Percentiles rank a stretch among this genome's conserved stretches.
phyloP scores from a whole-genome alignment of 1,140 invertebrate genomes.

The Oscheius sp. region DNA sequence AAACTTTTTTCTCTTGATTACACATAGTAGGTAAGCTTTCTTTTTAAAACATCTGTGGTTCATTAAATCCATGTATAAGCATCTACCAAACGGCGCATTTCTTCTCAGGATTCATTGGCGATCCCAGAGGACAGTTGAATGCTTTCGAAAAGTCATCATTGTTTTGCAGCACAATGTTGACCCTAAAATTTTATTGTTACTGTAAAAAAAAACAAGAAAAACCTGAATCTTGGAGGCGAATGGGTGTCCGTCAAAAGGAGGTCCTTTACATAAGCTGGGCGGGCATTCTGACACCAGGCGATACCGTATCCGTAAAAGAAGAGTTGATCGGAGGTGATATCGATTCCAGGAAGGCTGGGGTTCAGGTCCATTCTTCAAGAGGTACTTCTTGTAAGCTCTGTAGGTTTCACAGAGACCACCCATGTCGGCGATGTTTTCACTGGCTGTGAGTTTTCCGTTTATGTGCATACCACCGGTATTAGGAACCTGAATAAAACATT shows the following conservation, averaged over 20 bases:
- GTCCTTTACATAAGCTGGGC: neutral
- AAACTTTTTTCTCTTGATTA: too few species aligned
- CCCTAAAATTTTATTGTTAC: too few species aligned
- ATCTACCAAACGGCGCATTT: constrained; percentile 48
- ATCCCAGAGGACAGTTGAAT: constrained; percentile 76
- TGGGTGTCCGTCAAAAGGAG: constrained; percentile 76
- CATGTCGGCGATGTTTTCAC: constrained; percentile 73
- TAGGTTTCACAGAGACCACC: constrained; percentile 63
- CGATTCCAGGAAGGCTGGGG: constrained; percentile 12
- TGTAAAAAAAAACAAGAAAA: too few species aligned
- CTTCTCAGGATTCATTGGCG: constrained; percentile 77
- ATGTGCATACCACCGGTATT: too few species aligned
- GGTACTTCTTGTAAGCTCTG: constrained; percentile 27
- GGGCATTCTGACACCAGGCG: constrained; percentile 12
- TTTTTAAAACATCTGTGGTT: too few species aligned
- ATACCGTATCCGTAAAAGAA: constrained; percentile 37
- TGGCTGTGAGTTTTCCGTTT: constrained; percentile 70
- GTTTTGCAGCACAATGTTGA: constrained; percentile 79
- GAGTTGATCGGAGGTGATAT: constrained; percentile 40
- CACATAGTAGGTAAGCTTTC: too few species aligned
- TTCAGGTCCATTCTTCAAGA: constrained; percentile 24
- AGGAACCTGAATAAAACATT: too few species aligned
- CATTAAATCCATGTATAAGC: too few species aligned
- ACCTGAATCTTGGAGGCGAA: constrained; percentile 71
- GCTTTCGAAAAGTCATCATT: constrained; percentile 77